Percentiles rank a stretch among this genome's conserved stretches.
These are phyloP conservation scores for Nycteola revayana DNA, from an alignment of 2,888 invertebrate species.

Conservation along the genomic window DNA sequence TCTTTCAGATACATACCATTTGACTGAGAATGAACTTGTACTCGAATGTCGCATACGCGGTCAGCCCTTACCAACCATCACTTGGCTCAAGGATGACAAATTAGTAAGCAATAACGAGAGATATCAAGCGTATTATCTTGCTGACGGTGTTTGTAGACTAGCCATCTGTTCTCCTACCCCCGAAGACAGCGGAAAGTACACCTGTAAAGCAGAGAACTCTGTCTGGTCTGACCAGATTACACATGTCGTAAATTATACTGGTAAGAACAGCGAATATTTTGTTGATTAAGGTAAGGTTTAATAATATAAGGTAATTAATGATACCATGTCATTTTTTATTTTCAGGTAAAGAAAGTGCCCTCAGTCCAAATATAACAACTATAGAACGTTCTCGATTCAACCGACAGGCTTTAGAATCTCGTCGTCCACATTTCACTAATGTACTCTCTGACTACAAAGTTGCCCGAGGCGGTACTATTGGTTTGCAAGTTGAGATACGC, in stretches of 20 bases:
- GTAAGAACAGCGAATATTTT: no score
- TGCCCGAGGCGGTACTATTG: slow-evolving; percentile 89
- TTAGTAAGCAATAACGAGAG: slow-evolving; percentile 79
- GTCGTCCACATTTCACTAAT: slow-evolving; percentile 86
- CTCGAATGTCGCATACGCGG: slow-evolving; percentile 91
- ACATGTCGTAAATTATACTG: slow-evolving; percentile 86
- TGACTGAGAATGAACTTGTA: slow-evolving; percentile 87
- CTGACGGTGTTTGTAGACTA: slow-evolving; percentile 88
- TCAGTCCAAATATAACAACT: slow-evolving; percentile 56
- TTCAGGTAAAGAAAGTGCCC: slow-evolving; percentile 54
- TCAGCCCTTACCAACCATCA: slow-evolving; percentile 86
- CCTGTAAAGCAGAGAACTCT: slow-evolving; percentile 88
- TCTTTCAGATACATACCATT: slow-evolving; percentile 85
- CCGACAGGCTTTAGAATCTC: slow-evolving; percentile 67
- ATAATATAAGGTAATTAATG: no score
- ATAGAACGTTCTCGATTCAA: slow-evolving; percentile 56
- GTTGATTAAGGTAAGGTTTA: no score
- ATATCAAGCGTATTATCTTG: slow-evolving; percentile 84
- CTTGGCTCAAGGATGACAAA: slow-evolving; percentile 88
- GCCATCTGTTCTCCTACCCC: slow-evolving; percentile 84
- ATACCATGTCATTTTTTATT: no score
- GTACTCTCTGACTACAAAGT: slow-evolving; percentile 88
- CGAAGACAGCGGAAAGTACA: slow-evolving; percentile 88
- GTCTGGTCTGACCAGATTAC: slow-evolving; percentile 88
- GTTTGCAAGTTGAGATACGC: slow-evolving; percentile 90